A percentile compares a stretch with the other conserved stretches of the same genome.
Evolutionary conservation across 2,888 invertebrate genomes (phyloP).

Genomic region (Gymnocheta viridis): DNA sequence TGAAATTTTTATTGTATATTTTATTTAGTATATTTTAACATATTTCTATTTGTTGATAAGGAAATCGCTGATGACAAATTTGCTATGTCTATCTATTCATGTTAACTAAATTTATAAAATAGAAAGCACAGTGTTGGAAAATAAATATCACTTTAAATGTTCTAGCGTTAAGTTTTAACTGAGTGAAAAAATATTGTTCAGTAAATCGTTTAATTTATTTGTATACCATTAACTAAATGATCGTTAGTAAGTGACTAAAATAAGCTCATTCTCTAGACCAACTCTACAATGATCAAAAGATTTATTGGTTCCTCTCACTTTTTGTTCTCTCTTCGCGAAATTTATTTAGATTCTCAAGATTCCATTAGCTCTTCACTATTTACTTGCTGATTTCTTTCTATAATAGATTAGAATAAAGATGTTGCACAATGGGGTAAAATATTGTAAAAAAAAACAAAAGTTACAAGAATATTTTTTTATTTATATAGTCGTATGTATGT

Average conservation of each 20-base stretch:
- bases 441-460: no score
- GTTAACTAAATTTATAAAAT: conserved; percentile 1
- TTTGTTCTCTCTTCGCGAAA: neutral
- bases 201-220: conserved; percentile 3
- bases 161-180: conserved; percentile 30
- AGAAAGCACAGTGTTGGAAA: neutral
- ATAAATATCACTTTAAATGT: conserved; percentile 11
- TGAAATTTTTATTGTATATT: neutral
- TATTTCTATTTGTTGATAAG: conserved; percentile 14
- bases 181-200: conserved; percentile 11
- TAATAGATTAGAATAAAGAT: neutral
- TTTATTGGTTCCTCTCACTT: neutral
- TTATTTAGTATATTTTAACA: neutral
- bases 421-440: no score
- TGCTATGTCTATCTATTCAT: conserved; percentile 1
- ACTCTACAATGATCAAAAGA: neutral
- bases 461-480: neutral
- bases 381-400: conserved; percentile 17
- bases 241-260: neutral
- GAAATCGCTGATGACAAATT: conserved; percentile 35
- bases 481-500: neutral
- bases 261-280: conserved; percentile 6
- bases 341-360: conserved; percentile 11
- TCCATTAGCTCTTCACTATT: conserved; percentile 37
- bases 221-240: neutral